Evolutionary conservation across 2,113 vertebrate species (phyloP).

Genomic region (Orcinus orca): DNA sequence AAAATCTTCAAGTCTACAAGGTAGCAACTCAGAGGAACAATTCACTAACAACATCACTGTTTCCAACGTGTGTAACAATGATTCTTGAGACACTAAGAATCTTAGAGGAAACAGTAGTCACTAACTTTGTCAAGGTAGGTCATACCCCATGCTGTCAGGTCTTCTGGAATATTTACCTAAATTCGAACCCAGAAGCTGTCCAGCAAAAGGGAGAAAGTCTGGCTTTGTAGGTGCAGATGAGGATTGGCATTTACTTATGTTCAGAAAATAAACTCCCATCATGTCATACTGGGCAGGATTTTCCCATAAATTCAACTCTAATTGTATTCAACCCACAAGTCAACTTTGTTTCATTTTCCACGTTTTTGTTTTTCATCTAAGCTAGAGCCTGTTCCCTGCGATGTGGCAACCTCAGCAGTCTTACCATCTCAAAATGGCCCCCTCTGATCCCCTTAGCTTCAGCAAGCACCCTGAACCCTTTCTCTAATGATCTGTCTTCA

Average conservation of each 20-base stretch:
- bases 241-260: not conserved
- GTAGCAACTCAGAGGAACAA: not conserved
- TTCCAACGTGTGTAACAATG: too few relatives aligned
- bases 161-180: not conserved
- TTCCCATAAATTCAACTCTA: not conserved
- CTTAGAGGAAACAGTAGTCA: not conserved
- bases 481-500: not conserved
- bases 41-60: not conserved
- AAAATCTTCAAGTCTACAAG: not conserved
- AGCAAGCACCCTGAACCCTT: not conserved
- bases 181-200: not conserved
- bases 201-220: not conserved
- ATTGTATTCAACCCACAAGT: not conserved
- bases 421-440: not conserved
- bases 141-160: not conserved
- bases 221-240: not conserved
- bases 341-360: not conserved
- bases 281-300: not conserved
- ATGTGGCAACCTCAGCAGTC: accelerated
- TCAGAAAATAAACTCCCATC: not conserved
- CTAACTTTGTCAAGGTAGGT: not conserved
- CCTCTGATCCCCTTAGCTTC: not conserved
- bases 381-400: not conserved
- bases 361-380: not conserved
- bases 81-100: not conserved